These are phyloP conservation scores for Alosa sapidissima DNA, from an alignment of 2,797 vertebrate genomes.

Conservation along the genomic window DNA sequence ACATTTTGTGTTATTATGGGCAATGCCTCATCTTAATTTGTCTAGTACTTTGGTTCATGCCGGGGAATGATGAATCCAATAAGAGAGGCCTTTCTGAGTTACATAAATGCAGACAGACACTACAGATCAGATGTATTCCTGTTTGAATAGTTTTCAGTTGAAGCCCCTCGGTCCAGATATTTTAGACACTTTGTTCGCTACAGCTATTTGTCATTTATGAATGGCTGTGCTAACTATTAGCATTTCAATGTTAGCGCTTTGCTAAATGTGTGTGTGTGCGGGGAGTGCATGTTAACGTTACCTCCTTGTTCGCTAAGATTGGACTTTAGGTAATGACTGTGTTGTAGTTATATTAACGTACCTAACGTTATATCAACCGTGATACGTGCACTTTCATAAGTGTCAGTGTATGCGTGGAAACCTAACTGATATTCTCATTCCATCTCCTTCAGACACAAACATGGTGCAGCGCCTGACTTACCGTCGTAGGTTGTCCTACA, in stretches of 20 bases:
- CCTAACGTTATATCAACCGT: background rate
- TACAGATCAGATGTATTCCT: background rate
- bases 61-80: no score
- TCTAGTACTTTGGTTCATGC: background rate
- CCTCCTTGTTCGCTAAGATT: no score
- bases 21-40: background rate
- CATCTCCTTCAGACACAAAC: constrained; percentile 48
- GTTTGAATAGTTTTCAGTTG: background rate
- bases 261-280: no score
- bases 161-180: background rate
- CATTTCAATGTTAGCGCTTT: no score
- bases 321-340: no score
- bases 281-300: no score
- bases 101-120: background rate
- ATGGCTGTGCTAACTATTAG: no score
- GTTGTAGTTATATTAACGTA: no score
- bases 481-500: constrained; percentile 99
- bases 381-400: background rate
- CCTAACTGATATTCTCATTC: background rate
- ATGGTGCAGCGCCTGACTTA: constrained; percentile 99
- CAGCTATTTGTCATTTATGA: no score
- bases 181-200: no score
- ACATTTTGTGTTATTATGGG: background rate
- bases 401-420: background rate
- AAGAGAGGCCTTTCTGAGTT: background rate